A percentile compares a stretch with the other conserved stretches of the same genome.
Evolutionary conservation across 2,888 invertebrate genomes (phyloP).

Genomic region (Drosophila putrida): DNA sequence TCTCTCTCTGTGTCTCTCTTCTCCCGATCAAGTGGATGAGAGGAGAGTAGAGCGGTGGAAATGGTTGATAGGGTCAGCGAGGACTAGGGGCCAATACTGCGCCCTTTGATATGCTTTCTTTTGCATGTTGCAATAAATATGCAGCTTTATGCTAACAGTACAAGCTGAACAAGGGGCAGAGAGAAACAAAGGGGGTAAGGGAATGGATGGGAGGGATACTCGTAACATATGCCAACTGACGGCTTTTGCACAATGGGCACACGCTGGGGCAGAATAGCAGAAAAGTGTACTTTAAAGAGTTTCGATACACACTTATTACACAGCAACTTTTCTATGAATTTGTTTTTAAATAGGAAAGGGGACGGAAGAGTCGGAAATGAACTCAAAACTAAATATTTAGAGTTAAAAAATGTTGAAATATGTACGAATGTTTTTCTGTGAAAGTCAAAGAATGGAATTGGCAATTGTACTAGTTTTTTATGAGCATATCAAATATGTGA

Average conservation of each 20-base stretch:
- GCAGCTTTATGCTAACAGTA: slow-evolving; percentile 71
- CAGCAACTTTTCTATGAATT: background rate
- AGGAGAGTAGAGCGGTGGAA: slow-evolving; percentile 1
- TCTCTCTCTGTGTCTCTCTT: background rate
- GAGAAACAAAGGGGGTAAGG: background rate
- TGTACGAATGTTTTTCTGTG: background rate
- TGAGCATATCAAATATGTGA: background rate
- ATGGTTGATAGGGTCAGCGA: slow-evolving; percentile 29
- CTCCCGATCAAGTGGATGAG: background rate
- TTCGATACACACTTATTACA: slow-evolving; percentile 23
- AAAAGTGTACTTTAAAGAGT: slow-evolving; percentile 38
- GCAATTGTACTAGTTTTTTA: slow-evolving; percentile 4
- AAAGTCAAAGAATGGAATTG: background rate
- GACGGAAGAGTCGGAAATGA: background rate
- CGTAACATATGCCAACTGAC: slow-evolving; percentile 61
- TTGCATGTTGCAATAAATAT: slow-evolving; percentile 82
- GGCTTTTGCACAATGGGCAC: slow-evolving; percentile 33
- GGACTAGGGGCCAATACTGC: slow-evolving; percentile 40
- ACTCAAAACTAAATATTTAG: slow-evolving; percentile 25
- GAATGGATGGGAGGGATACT: slow-evolving; percentile 23
- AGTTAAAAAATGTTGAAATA: slow-evolving; percentile 2
- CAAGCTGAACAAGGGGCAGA: background rate
- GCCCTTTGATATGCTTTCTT: slow-evolving; percentile 77
- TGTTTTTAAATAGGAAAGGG: background rate
- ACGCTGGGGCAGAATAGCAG: slow-evolving; percentile 18